Percentiles rank a stretch among this genome's conserved stretches.
These are phyloP conservation scores for Eulacestoma nigropectus DNA, from an alignment of 2,113 vertebrate species.

Conservation along the genomic window DNA sequence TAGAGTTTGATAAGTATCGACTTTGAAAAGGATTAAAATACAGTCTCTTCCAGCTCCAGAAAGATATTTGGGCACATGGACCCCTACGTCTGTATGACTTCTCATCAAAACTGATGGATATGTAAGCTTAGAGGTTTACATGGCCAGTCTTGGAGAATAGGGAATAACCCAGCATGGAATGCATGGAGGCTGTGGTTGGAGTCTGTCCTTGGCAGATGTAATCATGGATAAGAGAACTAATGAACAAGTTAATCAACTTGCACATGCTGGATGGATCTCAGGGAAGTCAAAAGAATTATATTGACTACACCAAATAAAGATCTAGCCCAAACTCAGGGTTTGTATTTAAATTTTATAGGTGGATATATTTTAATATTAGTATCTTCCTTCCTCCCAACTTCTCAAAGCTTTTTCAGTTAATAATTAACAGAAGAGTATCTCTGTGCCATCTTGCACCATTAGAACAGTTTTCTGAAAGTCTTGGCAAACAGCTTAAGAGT, in stretches of 20 bases:
- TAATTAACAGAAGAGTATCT: background rate
- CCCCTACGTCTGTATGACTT: background rate
- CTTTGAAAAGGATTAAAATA: conserved; percentile 3
- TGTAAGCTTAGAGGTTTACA: background rate
- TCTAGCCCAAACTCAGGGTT: background rate
- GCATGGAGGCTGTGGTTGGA: background rate
- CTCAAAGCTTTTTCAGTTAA: background rate
- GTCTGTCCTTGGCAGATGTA: background rate
- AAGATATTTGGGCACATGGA: background rate
- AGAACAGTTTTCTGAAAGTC: background rate
- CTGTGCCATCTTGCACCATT: background rate
- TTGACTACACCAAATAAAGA: background rate
- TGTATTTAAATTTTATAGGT: background rate
- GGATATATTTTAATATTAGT: background rate
- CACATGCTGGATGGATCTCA: background rate
- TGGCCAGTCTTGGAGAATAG: background rate
- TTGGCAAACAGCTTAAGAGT: background rate
- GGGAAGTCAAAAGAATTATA: background rate
- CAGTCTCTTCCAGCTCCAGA: background rate
- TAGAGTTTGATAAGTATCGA: background rate
- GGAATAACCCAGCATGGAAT: background rate
- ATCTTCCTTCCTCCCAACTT: background rate
- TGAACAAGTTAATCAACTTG: background rate
- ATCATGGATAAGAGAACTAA: background rate
- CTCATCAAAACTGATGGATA: background rate